These are phyloP conservation scores for Glyptemys insculpta DNA, from an alignment of 2,797 vertebrate species.

Conservation along the genomic window DNA sequence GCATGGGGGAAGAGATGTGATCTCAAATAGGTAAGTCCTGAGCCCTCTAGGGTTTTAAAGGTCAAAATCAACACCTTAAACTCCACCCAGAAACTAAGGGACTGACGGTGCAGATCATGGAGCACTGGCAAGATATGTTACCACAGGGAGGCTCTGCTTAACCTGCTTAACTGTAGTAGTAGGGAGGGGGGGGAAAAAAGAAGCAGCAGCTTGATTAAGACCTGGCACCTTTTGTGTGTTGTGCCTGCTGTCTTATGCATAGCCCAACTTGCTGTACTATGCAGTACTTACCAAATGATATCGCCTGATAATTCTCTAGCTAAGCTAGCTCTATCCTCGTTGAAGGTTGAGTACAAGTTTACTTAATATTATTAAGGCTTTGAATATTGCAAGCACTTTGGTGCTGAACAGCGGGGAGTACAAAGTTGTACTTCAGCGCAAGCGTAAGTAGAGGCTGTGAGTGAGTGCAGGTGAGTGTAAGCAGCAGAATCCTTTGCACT, in stretches of 20 bases:
- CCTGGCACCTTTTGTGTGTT: neutral
- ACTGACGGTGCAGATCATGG: neutral
- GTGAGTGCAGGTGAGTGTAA: neutral
- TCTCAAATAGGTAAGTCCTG: neutral
- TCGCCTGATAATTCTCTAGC: neutral
- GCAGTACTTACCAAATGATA: neutral
- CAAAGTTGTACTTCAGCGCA: neutral
- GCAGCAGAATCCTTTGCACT: neutral
- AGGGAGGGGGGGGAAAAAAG: too few relatives aligned
- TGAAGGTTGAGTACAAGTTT: neutral
- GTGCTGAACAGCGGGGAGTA: neutral
- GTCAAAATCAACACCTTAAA: neutral
- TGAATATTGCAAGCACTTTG: neutral
- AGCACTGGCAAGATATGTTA: neutral
- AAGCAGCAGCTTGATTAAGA: too few relatives aligned
- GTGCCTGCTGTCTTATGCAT: neutral
- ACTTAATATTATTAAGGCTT: neutral
- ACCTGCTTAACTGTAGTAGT: neutral
- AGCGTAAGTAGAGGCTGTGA: neutral
- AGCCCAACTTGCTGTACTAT: neutral
- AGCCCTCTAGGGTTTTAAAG: neutral
- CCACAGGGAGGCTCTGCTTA: neutral
- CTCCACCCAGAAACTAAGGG: neutral
- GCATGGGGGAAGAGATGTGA: neutral
- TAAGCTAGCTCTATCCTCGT: neutral